Evolutionary conservation across 2,797 vertebrate species (phyloP).

Genomic region (Lagodon rhomboides): DNA sequence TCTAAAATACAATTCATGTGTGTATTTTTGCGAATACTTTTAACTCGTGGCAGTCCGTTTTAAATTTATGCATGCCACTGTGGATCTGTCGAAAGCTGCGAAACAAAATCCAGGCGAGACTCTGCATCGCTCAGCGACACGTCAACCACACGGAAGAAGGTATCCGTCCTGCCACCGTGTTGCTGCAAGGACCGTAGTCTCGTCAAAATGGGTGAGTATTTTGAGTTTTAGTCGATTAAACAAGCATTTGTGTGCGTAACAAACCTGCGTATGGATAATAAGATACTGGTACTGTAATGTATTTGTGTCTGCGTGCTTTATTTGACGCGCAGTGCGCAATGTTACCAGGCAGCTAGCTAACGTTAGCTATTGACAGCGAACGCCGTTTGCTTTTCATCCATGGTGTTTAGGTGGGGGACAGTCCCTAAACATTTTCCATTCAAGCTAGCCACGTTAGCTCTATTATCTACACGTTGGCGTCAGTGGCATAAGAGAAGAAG

Average conservation of each 20-base stretch:
- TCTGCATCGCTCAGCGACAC: constrained; percentile 74
- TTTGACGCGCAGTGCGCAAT: constrained; percentile 10
- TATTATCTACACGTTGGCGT: fast-evolving
- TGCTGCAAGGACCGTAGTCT: constrained; percentile 14
- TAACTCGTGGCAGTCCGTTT: neutral
- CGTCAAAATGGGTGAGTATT: constrained; percentile 76
- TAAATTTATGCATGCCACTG: neutral
- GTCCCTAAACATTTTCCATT: neutral
- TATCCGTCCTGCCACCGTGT: constrained; percentile 2
- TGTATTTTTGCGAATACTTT: fast-evolving
- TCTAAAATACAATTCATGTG: fast-evolving
- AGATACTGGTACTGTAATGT: fast-evolving
- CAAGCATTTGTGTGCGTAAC: fast-evolving
- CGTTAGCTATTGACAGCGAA: constrained; percentile 34
- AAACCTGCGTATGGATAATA: fast-evolving
- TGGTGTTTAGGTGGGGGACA: neutral
- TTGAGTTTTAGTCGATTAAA: neutral
- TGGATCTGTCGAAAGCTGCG: constrained; percentile 43
- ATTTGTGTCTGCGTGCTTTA: neutral
- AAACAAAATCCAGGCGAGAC: neutral
- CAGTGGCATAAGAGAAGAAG: fast-evolving
- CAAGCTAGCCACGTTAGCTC: fast-evolving
- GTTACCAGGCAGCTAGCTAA: constrained; percentile 21
- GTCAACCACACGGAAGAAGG: constrained; percentile 81
- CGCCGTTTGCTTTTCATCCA: neutral